phyloP scores from a whole-genome alignment of 2,113 vertebrate species.

The Nestor notabilis region DNA sequence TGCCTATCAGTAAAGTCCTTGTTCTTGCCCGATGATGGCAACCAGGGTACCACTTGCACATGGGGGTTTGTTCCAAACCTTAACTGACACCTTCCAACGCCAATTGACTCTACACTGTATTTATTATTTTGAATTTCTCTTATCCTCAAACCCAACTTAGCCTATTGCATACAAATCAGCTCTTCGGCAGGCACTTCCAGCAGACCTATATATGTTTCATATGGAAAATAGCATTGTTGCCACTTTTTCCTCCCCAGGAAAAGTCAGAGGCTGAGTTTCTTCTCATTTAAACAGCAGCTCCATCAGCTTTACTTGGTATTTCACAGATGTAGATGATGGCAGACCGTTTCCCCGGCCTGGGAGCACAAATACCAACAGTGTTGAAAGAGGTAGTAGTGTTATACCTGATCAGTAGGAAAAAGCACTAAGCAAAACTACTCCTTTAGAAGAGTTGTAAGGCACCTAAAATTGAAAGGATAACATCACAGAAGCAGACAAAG shows the following conservation, averaged over 20 bases:
- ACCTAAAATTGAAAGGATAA: background rate
- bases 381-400: background rate
- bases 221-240: background rate
- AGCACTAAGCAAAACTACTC: background rate
- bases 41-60: background rate
- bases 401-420: background rate
- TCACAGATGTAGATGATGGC: background rate
- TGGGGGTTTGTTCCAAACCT: background rate
- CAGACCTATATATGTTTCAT: background rate
- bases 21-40: background rate
- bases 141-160: background rate
- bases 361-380: background rate
- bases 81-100: background rate
- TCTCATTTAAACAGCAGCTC: background rate
- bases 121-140: background rate
- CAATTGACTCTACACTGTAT: accelerated
- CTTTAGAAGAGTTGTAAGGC: background rate
- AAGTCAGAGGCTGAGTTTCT: background rate
- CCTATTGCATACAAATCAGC: background rate
- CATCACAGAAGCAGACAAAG: background rate
- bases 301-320: background rate
- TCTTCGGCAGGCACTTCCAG: background rate
- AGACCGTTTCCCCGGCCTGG: background rate
- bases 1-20: constrained; percentile 3
- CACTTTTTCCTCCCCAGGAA: background rate